A percentile compares a stretch with the other conserved stretches of the same genome.
phyloP scores from a whole-genome alignment of 1,140 invertebrate species.

The Drosophila punjabiensis region DNA sequence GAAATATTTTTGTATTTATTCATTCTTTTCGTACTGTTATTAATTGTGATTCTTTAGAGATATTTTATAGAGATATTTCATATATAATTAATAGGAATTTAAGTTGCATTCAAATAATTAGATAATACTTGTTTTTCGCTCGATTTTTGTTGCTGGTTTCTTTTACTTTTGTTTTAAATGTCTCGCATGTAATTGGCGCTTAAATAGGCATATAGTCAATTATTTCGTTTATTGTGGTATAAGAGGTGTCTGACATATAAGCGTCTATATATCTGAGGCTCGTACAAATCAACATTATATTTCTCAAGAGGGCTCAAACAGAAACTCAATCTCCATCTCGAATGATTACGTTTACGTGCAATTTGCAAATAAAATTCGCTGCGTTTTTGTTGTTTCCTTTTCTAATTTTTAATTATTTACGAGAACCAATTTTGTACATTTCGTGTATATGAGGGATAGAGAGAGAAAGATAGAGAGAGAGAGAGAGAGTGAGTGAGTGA shows the following conservation, averaged over 20 bases:
- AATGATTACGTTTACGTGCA: conserved; percentile 55
- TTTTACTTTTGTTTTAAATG: conserved; percentile 31
- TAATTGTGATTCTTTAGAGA: conserved; percentile 77
- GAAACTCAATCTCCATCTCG: conserved; percentile 52
- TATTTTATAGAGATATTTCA: conserved; percentile 78
- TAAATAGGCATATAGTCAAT: conserved; percentile 73
- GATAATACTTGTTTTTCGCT: conserved; percentile 49
- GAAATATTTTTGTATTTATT: conserved; percentile 78
- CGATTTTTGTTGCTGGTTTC: conserved; percentile 32
- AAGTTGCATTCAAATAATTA: conserved; percentile 82
- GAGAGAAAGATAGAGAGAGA: conserved; percentile 1
- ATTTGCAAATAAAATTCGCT: conserved; percentile 77
- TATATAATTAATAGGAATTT: conserved; percentile 84
- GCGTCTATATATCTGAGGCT: conserved; percentile 52
- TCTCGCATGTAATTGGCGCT: conserved; percentile 68
- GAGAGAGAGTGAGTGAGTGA: conserved; percentile 11
- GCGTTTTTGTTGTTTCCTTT: conserved; percentile 57
- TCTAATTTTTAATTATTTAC: conserved; percentile 66
- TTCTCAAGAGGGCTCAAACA: conserved; percentile 45
- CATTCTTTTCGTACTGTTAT: conserved; percentile 69
- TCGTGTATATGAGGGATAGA: conserved; percentile 37
- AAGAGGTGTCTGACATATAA: conserved; percentile 61
- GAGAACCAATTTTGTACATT: conserved; percentile 83
- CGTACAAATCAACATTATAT: conserved; percentile 56
- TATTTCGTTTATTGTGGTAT: conserved; percentile 67